These are phyloP conservation scores for Hippasteria phrygiana DNA, from an alignment of 53 echinoderm and acorn worm species.

Conservation along the genomic window DNA sequence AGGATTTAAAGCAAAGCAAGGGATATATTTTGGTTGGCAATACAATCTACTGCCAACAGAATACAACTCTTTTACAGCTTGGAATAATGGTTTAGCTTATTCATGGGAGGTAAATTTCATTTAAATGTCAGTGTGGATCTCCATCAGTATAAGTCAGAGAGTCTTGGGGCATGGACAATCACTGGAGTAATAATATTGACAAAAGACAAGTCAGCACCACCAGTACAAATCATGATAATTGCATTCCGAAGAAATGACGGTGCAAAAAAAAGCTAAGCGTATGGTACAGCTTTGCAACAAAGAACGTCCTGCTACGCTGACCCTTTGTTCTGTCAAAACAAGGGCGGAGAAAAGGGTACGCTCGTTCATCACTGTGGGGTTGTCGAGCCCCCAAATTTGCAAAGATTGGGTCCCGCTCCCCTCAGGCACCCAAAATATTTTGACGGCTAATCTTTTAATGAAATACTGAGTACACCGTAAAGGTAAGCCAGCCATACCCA, in stretches of 20 bases:
- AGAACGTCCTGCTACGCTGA: too few relatives aligned
- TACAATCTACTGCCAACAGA: constrained; percentile 2
- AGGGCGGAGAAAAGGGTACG: constrained; percentile 1
- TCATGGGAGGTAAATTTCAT: background rate
- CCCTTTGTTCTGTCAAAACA: background rate
- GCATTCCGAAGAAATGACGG: constrained; percentile 28
- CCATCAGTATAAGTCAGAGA: constrained; percentile 6
- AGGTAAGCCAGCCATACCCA: background rate
- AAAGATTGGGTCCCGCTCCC: background rate
- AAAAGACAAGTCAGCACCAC: too few relatives aligned
- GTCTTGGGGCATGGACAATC: background rate
- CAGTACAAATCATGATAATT: constrained; percentile 33
- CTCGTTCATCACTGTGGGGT: constrained; percentile 1
- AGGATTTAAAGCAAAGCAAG: background rate
- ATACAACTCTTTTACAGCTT: background rate
- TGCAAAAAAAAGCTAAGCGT: background rate
- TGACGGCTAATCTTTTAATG: constrained; percentile 52
- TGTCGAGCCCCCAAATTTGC: constrained; percentile 8
- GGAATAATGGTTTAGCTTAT: background rate
- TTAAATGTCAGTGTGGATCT: background rate
- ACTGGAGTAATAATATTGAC: too few relatives aligned
- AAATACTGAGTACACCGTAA: background rate
- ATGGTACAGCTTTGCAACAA: background rate
- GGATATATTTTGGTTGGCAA: constrained; percentile 11
- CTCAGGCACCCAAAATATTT: constrained; percentile 43